These are phyloP conservation scores for Drosophila willistoni DNA, from an alignment of 1,140 invertebrate species.

Conservation along the genomic window DNA sequence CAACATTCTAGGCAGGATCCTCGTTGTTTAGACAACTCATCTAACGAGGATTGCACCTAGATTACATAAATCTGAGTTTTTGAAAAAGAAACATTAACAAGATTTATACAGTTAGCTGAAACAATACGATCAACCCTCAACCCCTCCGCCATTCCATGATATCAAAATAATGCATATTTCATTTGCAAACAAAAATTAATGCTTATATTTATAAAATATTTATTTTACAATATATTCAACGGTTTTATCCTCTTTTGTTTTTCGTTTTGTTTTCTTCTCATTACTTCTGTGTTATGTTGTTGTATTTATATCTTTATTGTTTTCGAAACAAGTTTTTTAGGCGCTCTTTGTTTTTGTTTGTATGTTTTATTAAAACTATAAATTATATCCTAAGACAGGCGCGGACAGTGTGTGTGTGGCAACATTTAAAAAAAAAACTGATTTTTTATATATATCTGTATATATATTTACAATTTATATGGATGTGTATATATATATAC, in stretches of 20 bases:
- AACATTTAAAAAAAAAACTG: constrained; percentile 19
- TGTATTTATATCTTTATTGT: constrained; percentile 23
- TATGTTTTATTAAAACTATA: background rate
- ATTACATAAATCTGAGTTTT: too few relatives aligned
- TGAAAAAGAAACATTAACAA: too few relatives aligned
- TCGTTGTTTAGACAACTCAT: too few relatives aligned
- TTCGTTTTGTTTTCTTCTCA: too few relatives aligned
- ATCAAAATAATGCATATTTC: too few relatives aligned
- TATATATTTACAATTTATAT: constrained; percentile 2
- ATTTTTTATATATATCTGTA: constrained; percentile 17
- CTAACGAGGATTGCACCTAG: too few relatives aligned
- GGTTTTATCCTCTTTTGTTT: constrained; percentile 15
- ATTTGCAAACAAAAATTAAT: background rate
- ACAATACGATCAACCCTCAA: too few relatives aligned
- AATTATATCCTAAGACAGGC: constrained; percentile 3
- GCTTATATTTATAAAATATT: background rate
- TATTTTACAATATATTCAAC: background rate
- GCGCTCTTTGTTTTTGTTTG: constrained; percentile 17
- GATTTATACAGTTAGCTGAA: too few relatives aligned
- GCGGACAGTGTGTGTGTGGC: background rate
- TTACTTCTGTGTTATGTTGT: constrained; percentile 23
- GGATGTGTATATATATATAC: background rate
- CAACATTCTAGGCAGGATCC: too few relatives aligned
- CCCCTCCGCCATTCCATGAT: too few relatives aligned
- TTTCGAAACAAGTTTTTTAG: constrained; percentile 59